Conservation (phyloP, 2,113 vertebrate genomes). For the Trogon melanurus region DNA sequence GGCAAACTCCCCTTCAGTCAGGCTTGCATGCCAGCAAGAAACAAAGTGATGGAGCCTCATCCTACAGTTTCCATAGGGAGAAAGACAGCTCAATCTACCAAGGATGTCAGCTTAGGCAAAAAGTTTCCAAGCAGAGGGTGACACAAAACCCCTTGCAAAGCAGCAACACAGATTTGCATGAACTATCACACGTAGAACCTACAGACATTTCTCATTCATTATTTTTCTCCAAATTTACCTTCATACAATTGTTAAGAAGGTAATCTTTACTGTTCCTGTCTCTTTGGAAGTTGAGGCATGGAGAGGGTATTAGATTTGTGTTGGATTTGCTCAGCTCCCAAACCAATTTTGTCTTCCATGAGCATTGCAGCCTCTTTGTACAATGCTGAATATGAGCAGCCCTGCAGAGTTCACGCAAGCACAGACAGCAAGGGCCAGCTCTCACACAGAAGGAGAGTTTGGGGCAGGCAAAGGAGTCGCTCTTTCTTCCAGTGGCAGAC, state of each 20-base stretch:
- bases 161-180: not conserved
- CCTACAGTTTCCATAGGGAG: not conserved
- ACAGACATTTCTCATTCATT: not conserved
- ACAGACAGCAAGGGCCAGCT: not conserved
- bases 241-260: not conserved
- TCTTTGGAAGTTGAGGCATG: not conserved
- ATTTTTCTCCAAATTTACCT: not conserved
- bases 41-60: not conserved
- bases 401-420: not conserved
- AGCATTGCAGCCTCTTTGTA: not conserved
- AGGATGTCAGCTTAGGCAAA: not conserved
- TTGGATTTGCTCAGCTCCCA: not conserved
- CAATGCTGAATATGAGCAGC: not conserved
- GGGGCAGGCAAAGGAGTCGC: not conserved
- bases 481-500: not conserved
- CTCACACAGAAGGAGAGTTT: fast-evolving
- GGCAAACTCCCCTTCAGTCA: not conserved
- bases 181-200: not conserved
- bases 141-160: not conserved
- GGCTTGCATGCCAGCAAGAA: not conserved
- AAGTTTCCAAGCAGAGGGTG: not conserved
- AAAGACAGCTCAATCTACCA: not conserved
- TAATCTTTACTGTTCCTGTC: not conserved
- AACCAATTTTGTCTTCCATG: not conserved
- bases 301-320: not conserved